Base-by-base conservation (phyloP, 2,113 vertebrate genomes). In the Chloropsis hardwickii region DNA sequence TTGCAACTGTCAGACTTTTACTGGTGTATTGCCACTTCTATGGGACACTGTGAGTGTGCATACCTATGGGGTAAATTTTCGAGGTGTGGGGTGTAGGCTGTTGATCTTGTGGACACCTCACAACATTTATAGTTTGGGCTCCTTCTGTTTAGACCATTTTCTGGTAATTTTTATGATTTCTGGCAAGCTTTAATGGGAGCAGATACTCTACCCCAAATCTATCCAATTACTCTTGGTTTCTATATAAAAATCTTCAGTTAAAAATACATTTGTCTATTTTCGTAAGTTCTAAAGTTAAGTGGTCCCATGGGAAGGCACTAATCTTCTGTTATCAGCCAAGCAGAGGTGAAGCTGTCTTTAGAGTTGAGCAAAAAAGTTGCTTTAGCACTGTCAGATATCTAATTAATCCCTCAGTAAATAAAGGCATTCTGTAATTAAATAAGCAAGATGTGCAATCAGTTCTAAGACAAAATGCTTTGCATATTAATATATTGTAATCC, bases 371-470 rank as follows among this genome's bases (percentile, higher is more conserved):
- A 70, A 54, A 84, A 92, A 83, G 76, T 83, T 81, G 51, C 56
- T 66, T 82, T 88, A 86, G 82, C 27, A 1, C 79, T 93, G 85
- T 76, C 94, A 90, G 70, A 18, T 72, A 65, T 17, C 76, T 95
- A 83, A 94, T 92, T 90, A 97, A 94, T 90, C 80, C 71, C 88
- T 88, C 79, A 66, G 86, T 95, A 96, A 95, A 95, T 92, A 86
- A 86, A 93, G 33, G 76, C 67, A 86, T 88, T 90, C 64, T 62
- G 60, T 77, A 92, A 94, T 95, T 91, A 94, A 90, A 90, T 87
- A 94, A 80, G 67, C 0, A 1, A 69, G 60, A 65, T 72, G 78
- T 56, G 91, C 94, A 95, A 88, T 94, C 92, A 93, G 76, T 58
- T 88, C 82, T 42, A 86, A 86, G 37, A 50, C 19, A 50, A 77